phyloP scores from a whole-genome alignment of 2,113 vertebrate genomes.

The Sinocyclocheilus anophthalmus region DNA sequence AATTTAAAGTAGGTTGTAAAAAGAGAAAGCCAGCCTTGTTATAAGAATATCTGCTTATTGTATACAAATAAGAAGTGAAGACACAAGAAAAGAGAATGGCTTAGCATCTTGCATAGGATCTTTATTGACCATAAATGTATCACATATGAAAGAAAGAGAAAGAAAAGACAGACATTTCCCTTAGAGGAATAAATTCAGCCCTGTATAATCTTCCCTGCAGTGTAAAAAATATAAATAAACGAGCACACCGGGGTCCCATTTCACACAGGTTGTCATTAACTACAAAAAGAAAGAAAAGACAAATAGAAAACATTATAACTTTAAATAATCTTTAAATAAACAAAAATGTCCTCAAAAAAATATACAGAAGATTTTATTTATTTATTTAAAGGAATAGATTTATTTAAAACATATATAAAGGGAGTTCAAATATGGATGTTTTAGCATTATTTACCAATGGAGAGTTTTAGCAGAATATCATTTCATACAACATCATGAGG shows the following conservation, averaged over 20 bases:
- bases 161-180: constrained; percentile 4
- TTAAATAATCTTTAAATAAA: too few relatives aligned
- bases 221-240: constrained; percentile 66
- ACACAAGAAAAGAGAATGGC: background rate
- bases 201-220: background rate
- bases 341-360: background rate
- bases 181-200: constrained; percentile 6
- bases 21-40: background rate
- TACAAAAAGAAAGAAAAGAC: constrained; percentile 61
- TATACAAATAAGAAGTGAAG: background rate
- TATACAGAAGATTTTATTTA: background rate
- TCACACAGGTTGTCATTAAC: constrained; percentile 53
- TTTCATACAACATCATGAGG: background rate
- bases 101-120: constrained; percentile 71
- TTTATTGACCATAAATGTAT: constrained; percentile 66
- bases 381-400: too few relatives aligned
- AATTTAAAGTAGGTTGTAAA: background rate
- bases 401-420: background rate
- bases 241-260: constrained; percentile 33
- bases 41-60: background rate
- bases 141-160: constrained; percentile 45
- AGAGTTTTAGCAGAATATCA: background rate
- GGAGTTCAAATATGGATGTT: background rate
- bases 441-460: background rate
- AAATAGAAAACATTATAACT: background rate